These are phyloP conservation scores for Taxidea taxus DNA, from an alignment of 2,113 vertebrate species.

Conservation along the genomic window DNA sequence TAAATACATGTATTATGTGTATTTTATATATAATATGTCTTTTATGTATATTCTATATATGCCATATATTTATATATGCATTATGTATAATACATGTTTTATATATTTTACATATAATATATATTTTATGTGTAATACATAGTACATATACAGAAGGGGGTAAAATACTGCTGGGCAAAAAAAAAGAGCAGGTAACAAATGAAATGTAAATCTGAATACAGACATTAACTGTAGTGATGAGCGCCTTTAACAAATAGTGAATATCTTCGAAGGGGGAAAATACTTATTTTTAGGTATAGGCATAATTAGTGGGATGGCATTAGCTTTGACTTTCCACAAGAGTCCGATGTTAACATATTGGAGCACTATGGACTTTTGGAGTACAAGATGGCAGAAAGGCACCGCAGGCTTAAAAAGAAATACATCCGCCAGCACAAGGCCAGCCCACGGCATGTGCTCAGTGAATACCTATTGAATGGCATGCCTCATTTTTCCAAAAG, in stretches of 20 bases:
- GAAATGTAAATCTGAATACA: slow-evolving; percentile 26
- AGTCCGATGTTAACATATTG: neutral
- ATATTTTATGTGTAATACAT: neutral
- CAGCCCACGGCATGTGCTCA: neutral
- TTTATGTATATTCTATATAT: neutral
- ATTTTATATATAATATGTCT: neutral
- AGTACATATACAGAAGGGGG: neutral
- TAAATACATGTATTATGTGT: neutral
- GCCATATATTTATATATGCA: neutral
- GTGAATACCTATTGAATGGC: neutral
- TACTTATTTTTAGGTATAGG: slow-evolving; percentile 16
- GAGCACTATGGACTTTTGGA: neutral
- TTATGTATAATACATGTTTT: neutral
- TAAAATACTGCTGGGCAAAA: neutral
- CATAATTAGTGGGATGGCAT: slow-evolving; percentile 14
- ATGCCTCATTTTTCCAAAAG: neutral
- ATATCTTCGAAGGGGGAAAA: neutral
- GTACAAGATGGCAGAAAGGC: neutral
- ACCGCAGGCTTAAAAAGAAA: neutral
- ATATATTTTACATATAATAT: neutral
- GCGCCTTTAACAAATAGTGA: slow-evolving; percentile 43
- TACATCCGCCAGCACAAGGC: neutral
- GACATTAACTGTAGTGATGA: neutral
- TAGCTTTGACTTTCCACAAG: neutral
- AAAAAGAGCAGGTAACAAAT: slow-evolving; percentile 13